Evolutionary conservation across 2,888 invertebrate genomes (phyloP), one percentile per base, ranked within the genome.

Genomic region (Gryllus longicercus): DNA sequence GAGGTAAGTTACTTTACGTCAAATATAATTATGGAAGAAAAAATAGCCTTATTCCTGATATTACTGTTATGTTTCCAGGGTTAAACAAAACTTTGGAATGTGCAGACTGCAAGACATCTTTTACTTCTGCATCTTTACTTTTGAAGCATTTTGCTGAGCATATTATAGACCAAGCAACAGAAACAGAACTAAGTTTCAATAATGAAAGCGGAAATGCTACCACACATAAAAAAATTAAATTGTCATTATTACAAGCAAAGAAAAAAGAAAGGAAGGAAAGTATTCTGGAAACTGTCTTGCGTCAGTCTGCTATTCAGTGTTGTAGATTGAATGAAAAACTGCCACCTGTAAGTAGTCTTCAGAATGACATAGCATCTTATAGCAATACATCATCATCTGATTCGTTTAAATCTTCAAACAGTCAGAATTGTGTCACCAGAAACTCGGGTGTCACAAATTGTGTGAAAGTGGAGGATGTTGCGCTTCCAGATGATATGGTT

Each of bases 111-210:
- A 84, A 84, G 79, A 82, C 83, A 80, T 83, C 83, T 74, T 87
- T 86, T 81, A 80, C 84, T 50, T 85, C 85, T 50, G 87, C 87
- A 12, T 84, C 86, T 18, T 83, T 83, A 77, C 84, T 87, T 74
- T 84, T 87, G 50, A 84, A 86, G 81, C 87, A 87, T 83, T 87
- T 86, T 84, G 86, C 86, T 23, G 83, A 85, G 76, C 87, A 87
- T 83, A 86, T 85, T 63, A 82, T 78, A 50, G 51, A 51, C 18
- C 63, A 79, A 38, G 50, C 38, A 74, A 76, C 21, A 51, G 51
- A 38, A 12, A 21, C 23, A 77, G 74, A 77, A 38, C 16, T 78
- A 16, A 51, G n/a, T 50, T 38, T n/a, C 63, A 63, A 74, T n/a
- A 11, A 74, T 25, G 23, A 74, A 23, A 38, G 74, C 25, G 50